Evolutionary conservation across 2,888 invertebrate genomes (phyloP).

Genomic region (Archips crataeganus): DNA sequence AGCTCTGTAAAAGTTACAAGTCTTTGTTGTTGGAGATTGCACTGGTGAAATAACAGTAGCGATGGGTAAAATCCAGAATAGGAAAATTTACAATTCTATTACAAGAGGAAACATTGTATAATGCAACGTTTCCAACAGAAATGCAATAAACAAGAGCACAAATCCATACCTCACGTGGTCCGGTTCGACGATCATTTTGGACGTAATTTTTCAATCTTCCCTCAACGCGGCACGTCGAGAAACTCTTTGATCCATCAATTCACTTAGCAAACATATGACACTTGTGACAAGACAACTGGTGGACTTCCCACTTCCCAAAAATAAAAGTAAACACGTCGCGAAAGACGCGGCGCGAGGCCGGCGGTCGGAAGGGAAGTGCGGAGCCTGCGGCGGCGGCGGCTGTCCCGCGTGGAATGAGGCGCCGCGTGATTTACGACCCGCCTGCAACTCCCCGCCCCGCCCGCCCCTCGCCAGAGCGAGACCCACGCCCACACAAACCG

Average conservation of each 20-base stretch:
- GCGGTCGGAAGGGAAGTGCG: conserved; percentile 81
- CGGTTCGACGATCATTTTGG: conserved; percentile 84
- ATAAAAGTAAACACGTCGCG: conserved; percentile 82
- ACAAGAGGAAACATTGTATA: not conserved
- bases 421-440: conserved; percentile 86
- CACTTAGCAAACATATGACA: conserved; percentile 69
- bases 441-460: conserved; percentile 84
- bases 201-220: conserved; percentile 76
- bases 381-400: conserved; percentile 83
- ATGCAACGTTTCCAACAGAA: conserved; percentile 42
- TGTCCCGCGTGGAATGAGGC: conserved; percentile 86
- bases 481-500: conserved; percentile 54
- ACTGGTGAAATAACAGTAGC: not conserved
- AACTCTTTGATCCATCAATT: conserved; percentile 77
- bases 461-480: conserved; percentile 72
- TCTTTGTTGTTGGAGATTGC: not conserved
- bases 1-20: conserved; percentile 8
- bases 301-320: conserved; percentile 67
- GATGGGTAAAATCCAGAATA: not conserved
- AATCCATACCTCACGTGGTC: conserved; percentile 80
- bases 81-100: not conserved
- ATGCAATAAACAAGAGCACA: conserved; percentile 36
- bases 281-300: conserved; percentile 65
- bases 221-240: conserved; percentile 65
- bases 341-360: conserved; percentile 81